Evolutionary conservation across 2,113 vertebrate genomes (phyloP).

Genomic region (Toxostoma redivivum): DNA sequence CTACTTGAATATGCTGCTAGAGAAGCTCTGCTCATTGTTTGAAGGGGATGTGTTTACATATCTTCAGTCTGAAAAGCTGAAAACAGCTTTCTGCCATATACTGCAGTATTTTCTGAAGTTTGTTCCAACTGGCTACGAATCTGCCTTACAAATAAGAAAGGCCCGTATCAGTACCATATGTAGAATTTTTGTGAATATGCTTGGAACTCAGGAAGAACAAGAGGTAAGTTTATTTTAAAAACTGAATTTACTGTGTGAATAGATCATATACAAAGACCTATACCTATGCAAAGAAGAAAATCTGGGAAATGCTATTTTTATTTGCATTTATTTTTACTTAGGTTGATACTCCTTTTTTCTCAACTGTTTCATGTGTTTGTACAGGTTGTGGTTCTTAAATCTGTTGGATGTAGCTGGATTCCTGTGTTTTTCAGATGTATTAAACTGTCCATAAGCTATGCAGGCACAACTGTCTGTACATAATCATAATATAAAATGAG

Average conservation of each 20-base stretch:
- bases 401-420: neutral
- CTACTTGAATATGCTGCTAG: conserved; percentile 85
- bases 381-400: neutral
- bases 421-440: neutral
- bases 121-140: conserved; percentile 82
- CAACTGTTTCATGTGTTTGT: neutral
- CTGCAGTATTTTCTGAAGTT: conserved; percentile 84
- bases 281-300: neutral
- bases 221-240: conserved; percentile 72
- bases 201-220: conserved; percentile 80
- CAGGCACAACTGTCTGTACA: neutral
- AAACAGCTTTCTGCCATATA: conserved; percentile 79
- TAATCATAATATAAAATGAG: neutral
- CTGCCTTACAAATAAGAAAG: conserved; percentile 75
- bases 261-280: neutral
- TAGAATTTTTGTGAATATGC: conserved; percentile 70
- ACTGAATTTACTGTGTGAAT: neutral
- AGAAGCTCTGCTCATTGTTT: conserved; percentile 80
- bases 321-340: neutral
- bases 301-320: neutral
- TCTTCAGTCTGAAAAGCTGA: conserved; percentile 77
- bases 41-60: conserved; percentile 66
- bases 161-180: conserved; percentile 77
- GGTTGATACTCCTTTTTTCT: neutral
- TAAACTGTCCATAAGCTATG: neutral